Evolutionary conservation across 2,888 invertebrate genomes (phyloP).

Genomic region (Oscheius onirici): DNA sequence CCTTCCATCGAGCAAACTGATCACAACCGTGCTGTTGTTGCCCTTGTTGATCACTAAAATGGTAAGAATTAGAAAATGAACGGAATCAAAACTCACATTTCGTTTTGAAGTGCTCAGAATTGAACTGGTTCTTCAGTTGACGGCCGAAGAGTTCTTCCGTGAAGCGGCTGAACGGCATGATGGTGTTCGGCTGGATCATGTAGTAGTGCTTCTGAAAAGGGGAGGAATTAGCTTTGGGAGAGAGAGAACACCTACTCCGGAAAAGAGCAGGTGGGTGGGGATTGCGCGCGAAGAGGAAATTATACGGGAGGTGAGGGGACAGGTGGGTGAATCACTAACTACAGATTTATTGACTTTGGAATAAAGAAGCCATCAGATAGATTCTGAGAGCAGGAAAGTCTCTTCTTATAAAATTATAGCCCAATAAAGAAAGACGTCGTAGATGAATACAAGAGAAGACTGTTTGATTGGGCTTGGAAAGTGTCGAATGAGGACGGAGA

Average conservation of each 20-base stretch:
- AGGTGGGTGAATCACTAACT: not conserved
- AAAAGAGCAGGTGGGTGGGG: not conserved
- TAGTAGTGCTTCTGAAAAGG: slow-evolving; percentile 28
- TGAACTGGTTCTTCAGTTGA: not conserved
- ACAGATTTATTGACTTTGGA: not conserved
- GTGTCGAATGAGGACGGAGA: no score
- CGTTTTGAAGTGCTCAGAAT: slow-evolving; percentile 10
- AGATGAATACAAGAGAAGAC: no score
- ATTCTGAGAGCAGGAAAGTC: not conserved
- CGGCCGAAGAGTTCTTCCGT: slow-evolving; percentile 12
- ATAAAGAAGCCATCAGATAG: not conserved
- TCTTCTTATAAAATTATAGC: no score
- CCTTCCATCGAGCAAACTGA: not conserved
- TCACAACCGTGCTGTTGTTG: slow-evolving; percentile 9
- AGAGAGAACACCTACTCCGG: not conserved
- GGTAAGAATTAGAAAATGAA: not conserved
- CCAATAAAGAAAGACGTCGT: no score
- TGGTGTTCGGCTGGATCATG: slow-evolving; percentile 7
- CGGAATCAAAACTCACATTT: not conserved
- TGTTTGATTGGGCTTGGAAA: no score
- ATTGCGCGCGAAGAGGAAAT: not conserved
- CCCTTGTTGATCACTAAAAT: not conserved
- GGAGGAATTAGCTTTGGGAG: not conserved
- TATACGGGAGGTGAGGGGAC: not conserved
- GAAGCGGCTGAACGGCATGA: not conserved